A percentile compares a stretch with the other conserved stretches of the same genome.
phyloP scores from a whole-genome alignment of 2,888 invertebrate species.

The Maniola hyperantus region DNA sequence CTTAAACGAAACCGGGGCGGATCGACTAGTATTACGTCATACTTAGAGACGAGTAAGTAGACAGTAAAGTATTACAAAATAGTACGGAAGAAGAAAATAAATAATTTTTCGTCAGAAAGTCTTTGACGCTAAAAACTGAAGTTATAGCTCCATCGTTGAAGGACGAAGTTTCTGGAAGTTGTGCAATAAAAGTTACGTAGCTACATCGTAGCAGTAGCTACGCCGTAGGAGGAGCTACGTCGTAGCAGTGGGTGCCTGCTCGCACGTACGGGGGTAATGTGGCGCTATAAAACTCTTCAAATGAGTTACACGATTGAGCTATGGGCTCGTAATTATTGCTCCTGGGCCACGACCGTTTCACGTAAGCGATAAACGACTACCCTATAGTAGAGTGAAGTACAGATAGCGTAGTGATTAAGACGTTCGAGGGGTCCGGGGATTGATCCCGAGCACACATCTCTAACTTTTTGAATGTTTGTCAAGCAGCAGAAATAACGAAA shows the following conservation, averaged over 20 bases:
- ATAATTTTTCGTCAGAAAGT: constrained; percentile 2
- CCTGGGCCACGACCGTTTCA: too few species aligned
- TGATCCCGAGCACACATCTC: too few species aligned
- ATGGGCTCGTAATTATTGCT: background rate
- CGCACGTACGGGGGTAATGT: constrained; percentile 12
- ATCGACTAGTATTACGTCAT: too few species aligned
- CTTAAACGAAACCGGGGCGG: too few species aligned
- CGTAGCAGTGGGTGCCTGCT: background rate
- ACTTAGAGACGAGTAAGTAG: too few species aligned
- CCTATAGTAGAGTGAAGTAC: too few species aligned
- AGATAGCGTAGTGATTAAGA: too few species aligned
- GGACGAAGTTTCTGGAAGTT: constrained; percentile 9
- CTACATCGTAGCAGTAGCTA: background rate
- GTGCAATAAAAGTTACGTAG: constrained; percentile 14
- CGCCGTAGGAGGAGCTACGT: background rate
- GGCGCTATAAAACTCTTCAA: constrained; percentile 13
- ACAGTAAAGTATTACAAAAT: background rate
- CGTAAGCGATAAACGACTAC: too few species aligned
- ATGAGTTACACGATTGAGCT: constrained; percentile 16
- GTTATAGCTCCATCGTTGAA: constrained; percentile 6
- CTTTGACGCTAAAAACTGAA: background rate
- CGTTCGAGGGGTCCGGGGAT: too few species aligned
- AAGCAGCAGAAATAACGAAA: too few species aligned
- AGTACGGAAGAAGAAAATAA: background rate
- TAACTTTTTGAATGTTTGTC: too few species aligned